These are phyloP conservation scores for Anadara kagoshimensis DNA, from an alignment of 1,140 invertebrate genomes.

Conservation along the genomic window DNA sequence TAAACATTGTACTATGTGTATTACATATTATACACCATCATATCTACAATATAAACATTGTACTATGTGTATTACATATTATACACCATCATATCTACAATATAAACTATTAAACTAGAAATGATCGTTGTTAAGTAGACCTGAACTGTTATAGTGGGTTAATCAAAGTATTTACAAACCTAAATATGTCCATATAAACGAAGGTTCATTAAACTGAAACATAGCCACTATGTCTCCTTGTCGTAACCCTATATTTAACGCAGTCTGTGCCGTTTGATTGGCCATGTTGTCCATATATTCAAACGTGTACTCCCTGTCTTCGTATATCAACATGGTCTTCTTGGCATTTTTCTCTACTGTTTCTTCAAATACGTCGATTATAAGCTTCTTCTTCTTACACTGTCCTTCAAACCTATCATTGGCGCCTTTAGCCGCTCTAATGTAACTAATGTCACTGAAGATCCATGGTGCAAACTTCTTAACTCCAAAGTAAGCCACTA, in stretches of 20 bases:
- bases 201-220: slow-evolving; percentile 16
- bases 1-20: too few species aligned
- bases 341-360: slow-evolving; percentile 11
- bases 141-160: too few species aligned
- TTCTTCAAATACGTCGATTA: slow-evolving; percentile 15
- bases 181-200: slow-evolving; percentile 28
- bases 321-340: slow-evolving; percentile 5
- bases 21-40: too few species aligned
- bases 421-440: not conserved
- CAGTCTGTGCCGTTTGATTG: slow-evolving; percentile 20
- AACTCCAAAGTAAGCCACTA: slow-evolving; percentile 13
- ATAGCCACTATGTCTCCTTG: slow-evolving; percentile 21
- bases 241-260: slow-evolving; percentile 6
- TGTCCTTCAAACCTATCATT: not conserved
- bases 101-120: too few species aligned
- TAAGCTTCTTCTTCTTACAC: not conserved
- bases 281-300: slow-evolving; percentile 4
- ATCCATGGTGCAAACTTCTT: slow-evolving; percentile 28
- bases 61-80: too few species aligned
- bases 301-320: slow-evolving; percentile 10
- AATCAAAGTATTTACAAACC: slow-evolving; percentile 10
- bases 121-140: too few species aligned
- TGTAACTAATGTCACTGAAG: not conserved
- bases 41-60: too few species aligned
- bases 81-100: too few species aligned